Percentiles rank a stretch among this genome's conserved stretches.
Evolutionary conservation across 2,888 invertebrate genomes (phyloP).

Genomic region (Amblyjoppa fuscipennis): DNA sequence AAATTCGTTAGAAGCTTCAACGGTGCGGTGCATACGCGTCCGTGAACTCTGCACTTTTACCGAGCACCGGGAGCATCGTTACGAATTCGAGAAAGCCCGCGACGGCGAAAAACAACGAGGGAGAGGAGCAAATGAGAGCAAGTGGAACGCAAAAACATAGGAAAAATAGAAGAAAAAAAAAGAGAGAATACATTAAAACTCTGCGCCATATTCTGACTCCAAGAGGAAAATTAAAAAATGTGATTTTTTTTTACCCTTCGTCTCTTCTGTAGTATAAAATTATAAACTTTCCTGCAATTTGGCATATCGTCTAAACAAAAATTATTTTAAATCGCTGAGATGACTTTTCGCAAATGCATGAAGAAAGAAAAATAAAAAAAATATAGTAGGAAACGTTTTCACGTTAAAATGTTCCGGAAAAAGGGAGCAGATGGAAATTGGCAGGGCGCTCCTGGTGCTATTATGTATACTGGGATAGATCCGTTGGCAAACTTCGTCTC

Average conservation of each 20-base stretch:
- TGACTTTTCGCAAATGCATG: neutral
- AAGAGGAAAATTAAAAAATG: neutral
- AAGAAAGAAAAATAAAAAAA: neutral
- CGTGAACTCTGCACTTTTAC: neutral
- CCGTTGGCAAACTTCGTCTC: slow-evolving; percentile 58
- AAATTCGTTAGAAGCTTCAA: slow-evolving; percentile 32
- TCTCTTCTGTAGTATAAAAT: neutral
- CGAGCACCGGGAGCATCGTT: neutral
- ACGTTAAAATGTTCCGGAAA: neutral
- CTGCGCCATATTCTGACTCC: neutral
- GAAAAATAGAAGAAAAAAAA: neutral
- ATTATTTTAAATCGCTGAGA: neutral
- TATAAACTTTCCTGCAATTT: neutral
- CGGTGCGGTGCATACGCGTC: neutral
- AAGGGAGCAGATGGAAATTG: slow-evolving; percentile 5
- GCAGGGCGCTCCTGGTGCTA: slow-evolving; percentile 28
- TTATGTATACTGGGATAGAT: slow-evolving; percentile 24
- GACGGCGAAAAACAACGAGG: neutral
- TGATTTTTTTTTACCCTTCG: neutral
- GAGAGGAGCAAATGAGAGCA: neutral
- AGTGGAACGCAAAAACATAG: neutral
- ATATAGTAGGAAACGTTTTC: neutral
- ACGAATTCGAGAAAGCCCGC: neutral
- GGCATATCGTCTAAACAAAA: neutral
- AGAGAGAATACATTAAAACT: neutral